A percentile compares a stretch with the other conserved stretches of the same genome.
Conservation (phyloP, 2,797 vertebrate genomes). For the Echeneis naucrates region DNA sequence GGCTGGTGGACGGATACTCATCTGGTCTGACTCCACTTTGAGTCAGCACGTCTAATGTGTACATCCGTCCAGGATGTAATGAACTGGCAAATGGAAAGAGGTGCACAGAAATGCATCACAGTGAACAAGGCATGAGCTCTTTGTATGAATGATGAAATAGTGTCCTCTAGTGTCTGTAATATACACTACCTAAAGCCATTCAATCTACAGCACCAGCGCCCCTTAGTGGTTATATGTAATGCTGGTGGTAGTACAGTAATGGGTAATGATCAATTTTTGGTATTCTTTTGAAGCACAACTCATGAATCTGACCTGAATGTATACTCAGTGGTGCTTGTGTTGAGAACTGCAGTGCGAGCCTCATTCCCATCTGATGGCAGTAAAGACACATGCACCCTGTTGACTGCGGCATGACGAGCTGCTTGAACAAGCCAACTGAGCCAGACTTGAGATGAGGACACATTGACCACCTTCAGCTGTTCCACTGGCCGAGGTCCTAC, state of each 20-base stretch:
- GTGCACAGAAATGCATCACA: conserved; percentile 3
- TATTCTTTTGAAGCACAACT: not conserved
- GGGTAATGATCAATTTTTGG: not conserved
- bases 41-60: conserved; percentile 87
- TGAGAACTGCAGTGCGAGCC: conserved; percentile 85
- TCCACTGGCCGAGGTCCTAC: conserved; percentile 91
- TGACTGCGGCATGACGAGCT: conserved; percentile 86
- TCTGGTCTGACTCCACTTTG: conserved; percentile 89
- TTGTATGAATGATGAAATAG: conserved; percentile 10
- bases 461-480: conserved; percentile 89
- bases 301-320: conserved; percentile 87
- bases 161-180: conserved; percentile 48
- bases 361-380: conserved; percentile 80
- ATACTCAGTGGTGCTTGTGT: conserved; percentile 86
- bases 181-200: not conserved
- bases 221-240: conserved; percentile 34
- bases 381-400: conserved; percentile 89
- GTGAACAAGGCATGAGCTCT: not conserved
- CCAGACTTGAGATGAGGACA: conserved; percentile 90
- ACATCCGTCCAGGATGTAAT: conserved; percentile 91
- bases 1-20: conserved; percentile 90
- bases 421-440: conserved; percentile 90
- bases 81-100: conserved; percentile 81
- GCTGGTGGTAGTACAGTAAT: conserved; percentile 10
- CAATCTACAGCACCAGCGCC: conserved; percentile 11